Base-by-base conservation (phyloP, 2,888 invertebrate genomes). In the Cryptocephalus primarius region DNA sequence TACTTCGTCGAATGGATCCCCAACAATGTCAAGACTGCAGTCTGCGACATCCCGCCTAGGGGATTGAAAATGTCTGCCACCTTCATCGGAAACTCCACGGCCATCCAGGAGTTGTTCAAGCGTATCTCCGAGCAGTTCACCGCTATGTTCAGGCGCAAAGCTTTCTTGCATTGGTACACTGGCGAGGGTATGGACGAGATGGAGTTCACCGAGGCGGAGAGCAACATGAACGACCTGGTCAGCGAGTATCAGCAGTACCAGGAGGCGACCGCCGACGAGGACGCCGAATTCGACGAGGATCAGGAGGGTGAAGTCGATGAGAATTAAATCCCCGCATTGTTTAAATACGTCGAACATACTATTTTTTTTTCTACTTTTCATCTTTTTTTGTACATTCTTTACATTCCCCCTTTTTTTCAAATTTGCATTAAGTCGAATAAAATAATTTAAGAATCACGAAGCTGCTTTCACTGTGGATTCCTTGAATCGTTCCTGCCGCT, bases 181-280 rank as follows among this genome's bases (percentile, higher is more conserved):
- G 93, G 93, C 46, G 93, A 95, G 72, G 94, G 94, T 51, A 94
- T 94, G 94, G 93, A 94, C 72, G 92, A 93, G 73, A 87, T 92
- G 89, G 94, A 95, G 73, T 94, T 94, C 74, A 91, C 88, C 47
- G 94, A 95, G 66, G 94, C 95, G 1, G 93, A 95, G 72, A 89
- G 89, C 63, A 94, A 94, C 77, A 90, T 95, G 78, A 92, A 87
- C 65, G 89, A 90, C 67, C 72, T 90, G 71, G 86, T 90, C 33
- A 88, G 88, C 2, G 92, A 92, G 69, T 93, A 93, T 72, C 91
- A 92, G 72, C 91, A 92, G 71, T 92, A 92, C 74, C 92, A 92
- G 72, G 91, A 91, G 68, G 91, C 88, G 9, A 85, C 88, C 10
- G 87, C 86, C 40, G 90, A 90, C 56, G 90, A 90, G 62, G 89